Base-by-base conservation (phyloP, 2,888 invertebrate species). In the Sesia bembeciformis region DNA sequence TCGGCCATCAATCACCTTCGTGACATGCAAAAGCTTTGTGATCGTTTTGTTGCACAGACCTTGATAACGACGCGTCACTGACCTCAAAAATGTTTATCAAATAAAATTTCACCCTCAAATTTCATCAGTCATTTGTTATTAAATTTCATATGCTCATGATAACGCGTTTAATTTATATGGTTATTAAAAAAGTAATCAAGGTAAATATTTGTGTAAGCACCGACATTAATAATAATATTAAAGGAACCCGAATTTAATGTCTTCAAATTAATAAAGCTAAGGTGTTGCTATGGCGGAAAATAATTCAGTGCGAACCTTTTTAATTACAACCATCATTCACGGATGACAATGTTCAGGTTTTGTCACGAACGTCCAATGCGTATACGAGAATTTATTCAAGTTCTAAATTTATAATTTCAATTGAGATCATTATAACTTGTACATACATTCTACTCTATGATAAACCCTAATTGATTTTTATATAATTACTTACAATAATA, bases 11-110 rank as follows among this genome's bases (percentile, higher is more conserved):
- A 87, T 88, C 88, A 87, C 68, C 54, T 52, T 57, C 69, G 74
- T 85, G 86, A 85, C 84, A 68, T 60, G 82, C 82, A 78, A 63
- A 81, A 79, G 74, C 80, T 81, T 84, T 81, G 66, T 68, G 65
- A 56, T 49, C 56, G 77, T 78, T 78, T 78, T 74, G 74, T 66
- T 70, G 71, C 70, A 63, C 63, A 70, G 63, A 66, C 71, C 76
- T 76, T 76, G 72, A 75, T 74, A 72, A 62, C 64, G 69, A 62
- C 67, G 63, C 71, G 67, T 65, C 71, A 68, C 63, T 74, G 69
- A 70, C 71, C 68, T 66, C 59, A 56, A 61, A 63, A 64, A 58
- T 61, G 66, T 65, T 66, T 67, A 64, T 63, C 42, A 52, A 39
- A 57, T 56, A 53, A 52, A 57, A 54, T 54, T 51, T 52, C 51